Evolutionary conservation across 92 coral and sea anemone species (phyloP).

Genomic region (Desmophyllum pertusum): DNA sequence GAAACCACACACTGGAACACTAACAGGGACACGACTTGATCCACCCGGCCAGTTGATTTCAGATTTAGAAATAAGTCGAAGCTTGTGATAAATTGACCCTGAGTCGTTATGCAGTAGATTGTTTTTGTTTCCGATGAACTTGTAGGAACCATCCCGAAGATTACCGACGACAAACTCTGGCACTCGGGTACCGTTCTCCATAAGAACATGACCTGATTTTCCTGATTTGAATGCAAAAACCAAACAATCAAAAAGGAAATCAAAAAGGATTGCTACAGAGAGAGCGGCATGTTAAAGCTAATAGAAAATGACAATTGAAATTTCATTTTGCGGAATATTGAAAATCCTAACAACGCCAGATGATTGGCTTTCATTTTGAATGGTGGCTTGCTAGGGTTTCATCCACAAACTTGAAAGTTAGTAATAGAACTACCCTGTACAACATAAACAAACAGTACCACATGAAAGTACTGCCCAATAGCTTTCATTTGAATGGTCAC

Average conservation of each 20-base stretch:
- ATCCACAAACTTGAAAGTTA: too few species aligned
- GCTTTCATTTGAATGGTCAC: too few species aligned
- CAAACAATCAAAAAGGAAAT: background rate
- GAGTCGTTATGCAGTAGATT: slow-evolving; percentile 14
- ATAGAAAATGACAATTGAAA: too few species aligned
- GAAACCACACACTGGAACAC: slow-evolving; percentile 75
- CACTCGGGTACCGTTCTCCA: slow-evolving; percentile 70
- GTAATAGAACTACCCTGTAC: too few species aligned
- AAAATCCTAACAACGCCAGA: too few species aligned
- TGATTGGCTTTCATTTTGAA: too few species aligned
- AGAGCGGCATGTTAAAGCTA: background rate
- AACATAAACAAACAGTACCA: too few species aligned
- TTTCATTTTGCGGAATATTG: too few species aligned
- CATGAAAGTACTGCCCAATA: too few species aligned
- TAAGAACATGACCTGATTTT: slow-evolving; percentile 64
- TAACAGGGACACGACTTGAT: slow-evolving; percentile 41
- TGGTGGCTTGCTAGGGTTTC: too few species aligned
- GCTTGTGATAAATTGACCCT: slow-evolving; percentile 7
- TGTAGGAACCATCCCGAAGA: slow-evolving; percentile 62
- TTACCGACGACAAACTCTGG: slow-evolving; percentile 82
- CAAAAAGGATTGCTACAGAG: background rate
- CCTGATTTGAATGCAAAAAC: slow-evolving; percentile 33
- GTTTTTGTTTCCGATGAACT: slow-evolving; percentile 49
- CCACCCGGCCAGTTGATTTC: slow-evolving; percentile 76
- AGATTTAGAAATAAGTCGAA: background rate